These are phyloP conservation scores for Astatoreochromis straeleni DNA, from an alignment of 2,113 vertebrate genomes.

Conservation along the genomic window DNA sequence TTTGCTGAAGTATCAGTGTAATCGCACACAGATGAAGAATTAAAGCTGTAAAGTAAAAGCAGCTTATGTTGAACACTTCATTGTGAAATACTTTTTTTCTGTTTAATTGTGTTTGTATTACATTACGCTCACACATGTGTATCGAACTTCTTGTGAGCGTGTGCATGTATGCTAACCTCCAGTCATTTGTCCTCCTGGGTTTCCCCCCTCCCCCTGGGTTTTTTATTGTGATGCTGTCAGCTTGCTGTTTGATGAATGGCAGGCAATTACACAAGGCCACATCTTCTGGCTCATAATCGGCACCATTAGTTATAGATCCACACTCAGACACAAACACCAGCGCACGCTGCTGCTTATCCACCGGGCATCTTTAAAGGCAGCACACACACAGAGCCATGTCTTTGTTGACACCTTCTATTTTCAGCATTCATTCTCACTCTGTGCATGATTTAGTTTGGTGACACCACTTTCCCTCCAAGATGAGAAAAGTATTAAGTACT, in stretches of 20 bases:
- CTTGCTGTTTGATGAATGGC: conserved; percentile 93
- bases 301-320: conserved; percentile 96
- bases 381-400: not conserved
- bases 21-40: not conserved
- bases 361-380: not conserved
- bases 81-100: not conserved
- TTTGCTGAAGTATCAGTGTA: not conserved
- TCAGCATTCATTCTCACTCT: not conserved
- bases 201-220: not conserved
- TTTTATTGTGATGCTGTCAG: conserved; percentile 87
- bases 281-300: conserved; percentile 66
- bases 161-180: not conserved
- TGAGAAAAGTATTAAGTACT: not conserved
- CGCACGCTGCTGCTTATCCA: not conserved
- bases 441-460: not conserved
- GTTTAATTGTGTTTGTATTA: not conserved
- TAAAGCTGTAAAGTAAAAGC: not conserved
- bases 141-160: not conserved
- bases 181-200: not conserved
- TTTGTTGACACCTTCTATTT: not conserved
- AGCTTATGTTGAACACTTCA: not conserved
- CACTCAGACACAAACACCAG: conserved; percentile 32
- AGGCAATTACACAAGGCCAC: conserved; percentile 82
- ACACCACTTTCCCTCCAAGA: not conserved
- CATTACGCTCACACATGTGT: not conserved